phyloP scores from a whole-genome alignment of 2,797 vertebrate species.

The Varecia variegata region DNA sequence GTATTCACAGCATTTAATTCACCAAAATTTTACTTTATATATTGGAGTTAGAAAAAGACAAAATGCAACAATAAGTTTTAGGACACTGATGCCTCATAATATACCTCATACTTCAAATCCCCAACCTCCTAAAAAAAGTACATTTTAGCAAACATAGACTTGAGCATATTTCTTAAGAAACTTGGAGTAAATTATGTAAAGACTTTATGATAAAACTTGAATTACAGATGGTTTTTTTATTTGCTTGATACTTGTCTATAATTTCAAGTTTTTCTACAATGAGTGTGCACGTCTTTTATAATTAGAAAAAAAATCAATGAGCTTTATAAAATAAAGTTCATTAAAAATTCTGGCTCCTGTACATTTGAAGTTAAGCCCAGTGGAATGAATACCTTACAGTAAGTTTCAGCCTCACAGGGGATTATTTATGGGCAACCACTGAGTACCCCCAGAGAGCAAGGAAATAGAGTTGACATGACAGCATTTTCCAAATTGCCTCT shows the following conservation, averaged over 20 bases:
- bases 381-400: background rate
- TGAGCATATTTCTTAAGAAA: background rate
- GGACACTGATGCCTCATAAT: background rate
- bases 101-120: background rate
- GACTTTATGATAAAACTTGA: background rate
- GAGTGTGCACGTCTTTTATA: background rate
- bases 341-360: constrained; percentile 16
- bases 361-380: constrained; percentile 19
- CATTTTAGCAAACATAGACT: background rate
- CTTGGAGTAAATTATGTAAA: background rate
- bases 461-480: constrained; percentile 55
- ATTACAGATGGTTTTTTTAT: background rate
- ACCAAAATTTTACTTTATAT: background rate
- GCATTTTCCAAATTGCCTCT: constrained; percentile 69
- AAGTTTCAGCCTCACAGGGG: background rate
- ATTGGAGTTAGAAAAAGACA: background rate
- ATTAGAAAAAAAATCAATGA: constrained; percentile 38
- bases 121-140: background rate
- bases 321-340: constrained; percentile 45
- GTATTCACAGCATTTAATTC: background rate
- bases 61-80: background rate
- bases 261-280: background rate
- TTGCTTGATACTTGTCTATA: background rate
- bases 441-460: constrained; percentile 56
- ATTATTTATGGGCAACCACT: constrained; percentile 62